Evolutionary conservation across 2,113 vertebrate species (phyloP).

Genomic region (Muntiacus reevesi): DNA sequence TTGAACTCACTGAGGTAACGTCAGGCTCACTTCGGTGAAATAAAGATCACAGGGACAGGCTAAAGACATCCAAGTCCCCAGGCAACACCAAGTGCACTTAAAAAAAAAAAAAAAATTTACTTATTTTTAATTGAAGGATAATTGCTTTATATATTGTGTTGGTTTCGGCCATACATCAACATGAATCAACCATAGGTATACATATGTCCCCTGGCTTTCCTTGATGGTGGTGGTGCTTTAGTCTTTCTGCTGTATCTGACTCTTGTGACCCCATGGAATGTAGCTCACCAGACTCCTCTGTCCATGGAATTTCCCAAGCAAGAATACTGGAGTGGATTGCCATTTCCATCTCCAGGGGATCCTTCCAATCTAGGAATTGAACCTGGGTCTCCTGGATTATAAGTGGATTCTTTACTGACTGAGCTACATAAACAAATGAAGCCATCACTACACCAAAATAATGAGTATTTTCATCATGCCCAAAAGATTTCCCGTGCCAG

Average conservation of each 20-base stretch:
- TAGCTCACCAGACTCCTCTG: neutral
- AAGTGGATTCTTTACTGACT: neutral
- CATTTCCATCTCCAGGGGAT: neutral
- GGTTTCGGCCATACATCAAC: neutral
- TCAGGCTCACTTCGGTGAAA: neutral
- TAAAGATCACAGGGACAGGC: neutral
- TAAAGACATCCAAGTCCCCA: neutral
- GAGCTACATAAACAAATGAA: neutral
- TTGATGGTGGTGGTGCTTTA: neutral
- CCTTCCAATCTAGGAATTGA: neutral
- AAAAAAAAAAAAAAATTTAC: neutral
- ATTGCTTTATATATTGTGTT: neutral
- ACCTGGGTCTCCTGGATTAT: neutral
- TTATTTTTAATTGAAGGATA: neutral
- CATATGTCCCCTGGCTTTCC: neutral
- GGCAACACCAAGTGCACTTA: neutral
- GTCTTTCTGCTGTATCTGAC: neutral
- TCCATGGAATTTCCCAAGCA: neutral
- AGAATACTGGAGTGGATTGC: neutral
- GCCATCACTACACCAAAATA: neutral
- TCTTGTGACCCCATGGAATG: neutral
- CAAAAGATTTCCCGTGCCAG: neutral
- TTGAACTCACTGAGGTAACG: neutral
- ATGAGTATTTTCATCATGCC: neutral
- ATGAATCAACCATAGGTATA: neutral